Percentiles rank a stretch among this genome's conserved stretches.
phyloP scores from a whole-genome alignment of 2,113 vertebrate genomes.

The Podilymbus podiceps region DNA sequence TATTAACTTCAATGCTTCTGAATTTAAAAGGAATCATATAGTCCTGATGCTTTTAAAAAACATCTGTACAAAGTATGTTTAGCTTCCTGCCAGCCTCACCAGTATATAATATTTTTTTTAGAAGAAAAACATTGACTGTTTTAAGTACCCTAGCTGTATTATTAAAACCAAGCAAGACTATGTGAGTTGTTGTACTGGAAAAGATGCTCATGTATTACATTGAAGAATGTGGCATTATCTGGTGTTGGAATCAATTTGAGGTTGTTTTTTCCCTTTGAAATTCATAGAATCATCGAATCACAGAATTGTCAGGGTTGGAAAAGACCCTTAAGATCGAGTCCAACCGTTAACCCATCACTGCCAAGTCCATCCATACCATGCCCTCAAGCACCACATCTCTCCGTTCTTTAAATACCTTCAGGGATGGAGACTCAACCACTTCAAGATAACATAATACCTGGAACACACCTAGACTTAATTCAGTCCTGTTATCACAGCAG shows the following conservation, averaged over 20 bases:
- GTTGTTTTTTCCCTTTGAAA: background rate
- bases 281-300: too few relatives aligned
- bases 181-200: background rate
- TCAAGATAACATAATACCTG: too few relatives aligned
- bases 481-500: fast-evolving
- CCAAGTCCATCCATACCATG: too few relatives aligned
- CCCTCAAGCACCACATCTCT: too few relatives aligned
- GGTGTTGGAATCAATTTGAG: background rate
- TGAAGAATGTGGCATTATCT: background rate
- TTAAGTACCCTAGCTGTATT: background rate
- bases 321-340: too few relatives aligned
- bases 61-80: background rate
- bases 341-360: too few relatives aligned
- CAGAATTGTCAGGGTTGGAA: too few relatives aligned
- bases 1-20: background rate
- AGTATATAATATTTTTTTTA: background rate
- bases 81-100: background rate
- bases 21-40: fast-evolving
- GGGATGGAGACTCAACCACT: too few relatives aligned
- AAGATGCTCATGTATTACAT: background rate
- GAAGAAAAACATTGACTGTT: background rate
- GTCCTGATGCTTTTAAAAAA: background rate
- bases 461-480: fast-evolving
- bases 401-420: too few relatives aligned
- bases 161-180: background rate